Evolutionary conservation across 2,113 vertebrate genomes (phyloP), one percentile per base, ranked within the genome.

Genomic region (Caretta caretta): DNA sequence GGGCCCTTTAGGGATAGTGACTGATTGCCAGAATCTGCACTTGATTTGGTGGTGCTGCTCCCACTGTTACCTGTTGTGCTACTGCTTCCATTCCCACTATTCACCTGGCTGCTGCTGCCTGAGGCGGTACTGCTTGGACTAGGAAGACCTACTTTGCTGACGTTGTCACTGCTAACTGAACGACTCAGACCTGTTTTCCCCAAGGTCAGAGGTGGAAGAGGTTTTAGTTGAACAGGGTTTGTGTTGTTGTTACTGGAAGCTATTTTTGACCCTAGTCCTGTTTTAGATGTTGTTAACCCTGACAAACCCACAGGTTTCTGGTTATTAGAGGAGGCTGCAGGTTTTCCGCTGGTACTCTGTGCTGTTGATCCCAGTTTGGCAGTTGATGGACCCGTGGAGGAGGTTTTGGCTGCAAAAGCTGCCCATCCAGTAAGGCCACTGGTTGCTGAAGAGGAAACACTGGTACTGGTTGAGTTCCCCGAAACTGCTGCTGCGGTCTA

Each of bases 381-480:
- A 93, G 98, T 97, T 48, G 99, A 98, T 3, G 99, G 98, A 65
- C 98, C 98, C 48, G 99, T 97, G 87, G 99, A 98, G 59, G 98
- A 98, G 6, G 99, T 99, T 98, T 99, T 99, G 96, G 99, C 99
- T 62, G 98, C 99, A 95, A 99, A 99, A 19, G 99, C 99, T 72
- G 99, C 99, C 99, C 99, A 99, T 83, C 99, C 99, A 13, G 99
- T 99, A 56, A 99, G 99, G 87, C 99, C 99, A 85, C 99, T 99
- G 59, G 98, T 98, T 56, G 98, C 98, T 38, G 99, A 98, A 83
- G 98, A 98, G 51, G 99, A 99, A 91, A 99, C 98, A 65, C 93
- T 98, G 92, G 98, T 97, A 97, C 94, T 97, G 93, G 99, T 97
- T 4, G 99, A 99, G 95, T 98, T 99, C 93, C 98, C 99, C 10